Evolutionary conservation across 1,140 invertebrate genomes (phyloP).

Genomic region (Triops longicaudatus): DNA sequence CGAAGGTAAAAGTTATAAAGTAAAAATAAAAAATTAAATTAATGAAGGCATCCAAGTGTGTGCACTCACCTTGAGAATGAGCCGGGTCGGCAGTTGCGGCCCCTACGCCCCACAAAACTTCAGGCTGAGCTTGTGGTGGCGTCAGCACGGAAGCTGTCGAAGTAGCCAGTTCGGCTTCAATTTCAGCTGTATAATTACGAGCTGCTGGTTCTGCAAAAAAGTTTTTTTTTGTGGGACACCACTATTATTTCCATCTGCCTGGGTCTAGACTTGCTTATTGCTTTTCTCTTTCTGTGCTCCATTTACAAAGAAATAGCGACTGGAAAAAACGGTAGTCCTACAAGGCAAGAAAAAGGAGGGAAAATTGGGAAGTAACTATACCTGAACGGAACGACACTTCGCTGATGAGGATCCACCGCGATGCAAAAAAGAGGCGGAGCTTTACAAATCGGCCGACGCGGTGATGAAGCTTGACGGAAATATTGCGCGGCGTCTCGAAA

Average conservation of each 20-base stretch:
- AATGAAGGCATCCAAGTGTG: background rate
- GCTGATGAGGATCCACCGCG: slow-evolving; percentile 81
- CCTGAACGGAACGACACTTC: slow-evolving; percentile 75
- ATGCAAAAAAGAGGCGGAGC: slow-evolving; percentile 67
- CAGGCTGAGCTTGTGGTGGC: slow-evolving; percentile 4
- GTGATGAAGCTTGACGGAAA: slow-evolving; percentile 73
- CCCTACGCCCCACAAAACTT: background rate
- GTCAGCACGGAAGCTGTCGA: slow-evolving; percentile 19
- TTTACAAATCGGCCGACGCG: slow-evolving; percentile 72
- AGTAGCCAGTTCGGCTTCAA: slow-evolving; percentile 21
- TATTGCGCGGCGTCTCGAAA: slow-evolving; percentile 70
- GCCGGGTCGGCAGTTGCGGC: background rate
- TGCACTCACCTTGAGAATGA: background rate
- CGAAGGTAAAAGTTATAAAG: background rate
- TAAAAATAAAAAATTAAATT: too few species aligned
- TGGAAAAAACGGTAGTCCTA: background rate
- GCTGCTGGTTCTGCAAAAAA: slow-evolving; percentile 17
- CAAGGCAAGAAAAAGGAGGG: background rate
- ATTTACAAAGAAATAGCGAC: background rate
- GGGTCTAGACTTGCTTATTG: slow-evolving; percentile 2
- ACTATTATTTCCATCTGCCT: slow-evolving; percentile 21
- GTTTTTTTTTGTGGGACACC: background rate
- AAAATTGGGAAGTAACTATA: slow-evolving; percentile 39
- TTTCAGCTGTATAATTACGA: slow-evolving; percentile 30
- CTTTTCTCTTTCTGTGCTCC: background rate